Conservation (phyloP, 2,888 invertebrate genomes). For the Torymus aiolomorphi region DNA sequence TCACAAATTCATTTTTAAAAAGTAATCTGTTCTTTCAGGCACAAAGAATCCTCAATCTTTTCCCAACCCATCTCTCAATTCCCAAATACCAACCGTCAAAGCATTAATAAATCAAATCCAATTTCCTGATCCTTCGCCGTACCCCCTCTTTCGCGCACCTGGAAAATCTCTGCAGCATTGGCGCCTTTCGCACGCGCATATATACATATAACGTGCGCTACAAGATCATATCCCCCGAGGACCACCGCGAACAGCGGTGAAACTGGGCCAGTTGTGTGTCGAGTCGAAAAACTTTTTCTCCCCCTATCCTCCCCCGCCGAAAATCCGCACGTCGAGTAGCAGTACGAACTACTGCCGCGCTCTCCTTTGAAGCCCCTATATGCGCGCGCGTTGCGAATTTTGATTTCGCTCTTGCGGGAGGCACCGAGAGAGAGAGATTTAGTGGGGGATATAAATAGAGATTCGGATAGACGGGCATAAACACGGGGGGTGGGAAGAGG, state of each 20-base stretch:
- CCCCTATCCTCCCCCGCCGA: background rate
- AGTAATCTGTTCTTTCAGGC: no score
- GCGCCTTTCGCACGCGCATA: no score
- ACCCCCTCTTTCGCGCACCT: background rate
- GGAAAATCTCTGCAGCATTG: no score
- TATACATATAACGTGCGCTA: no score
- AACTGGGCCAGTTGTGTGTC: slow-evolving; percentile 30
- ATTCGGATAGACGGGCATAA: background rate
- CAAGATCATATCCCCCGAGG: no score
- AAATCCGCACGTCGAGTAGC: slow-evolving; percentile 32
- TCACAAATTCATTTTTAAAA: no score
- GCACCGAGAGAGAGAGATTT: slow-evolving; percentile 11
- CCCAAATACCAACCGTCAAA: background rate
- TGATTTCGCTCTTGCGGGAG: slow-evolving; percentile 31
- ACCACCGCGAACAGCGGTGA: background rate
- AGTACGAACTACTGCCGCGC: no score
- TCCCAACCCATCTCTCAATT: no score
- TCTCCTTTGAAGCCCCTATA: slow-evolving; percentile 36
- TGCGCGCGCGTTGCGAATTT: slow-evolving; percentile 35
- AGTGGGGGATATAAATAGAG: background rate
- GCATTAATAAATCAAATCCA: slow-evolving; percentile 32
- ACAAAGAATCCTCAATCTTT: no score
- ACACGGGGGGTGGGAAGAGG: background rate
- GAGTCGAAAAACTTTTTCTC: slow-evolving; percentile 25
- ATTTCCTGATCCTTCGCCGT: slow-evolving; percentile 10